Evolutionary conservation across 2,113 vertebrate genomes (phyloP).

Genomic region (Sphyrna mokarran): DNA sequence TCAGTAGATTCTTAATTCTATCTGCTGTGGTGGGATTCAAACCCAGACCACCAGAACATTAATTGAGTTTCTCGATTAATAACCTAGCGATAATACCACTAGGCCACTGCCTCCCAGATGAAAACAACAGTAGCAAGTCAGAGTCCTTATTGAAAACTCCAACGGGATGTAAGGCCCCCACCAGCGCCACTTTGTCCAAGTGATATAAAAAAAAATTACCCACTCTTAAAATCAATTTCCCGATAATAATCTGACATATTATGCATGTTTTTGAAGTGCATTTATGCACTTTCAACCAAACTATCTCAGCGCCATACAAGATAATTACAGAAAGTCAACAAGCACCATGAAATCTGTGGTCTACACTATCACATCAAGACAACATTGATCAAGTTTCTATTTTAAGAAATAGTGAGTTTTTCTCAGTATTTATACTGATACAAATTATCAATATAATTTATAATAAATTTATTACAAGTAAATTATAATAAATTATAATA

Average conservation of each 20-base stretch:
- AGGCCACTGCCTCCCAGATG: background rate
- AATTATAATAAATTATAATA: too few species aligned
- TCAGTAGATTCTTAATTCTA: too few species aligned
- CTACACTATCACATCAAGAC: background rate
- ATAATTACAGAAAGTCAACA: background rate
- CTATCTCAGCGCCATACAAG: background rate
- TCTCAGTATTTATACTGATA: too few species aligned
- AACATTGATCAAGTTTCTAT: background rate
- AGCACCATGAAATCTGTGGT: background rate
- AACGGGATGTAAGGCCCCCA: background rate
- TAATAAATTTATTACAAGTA: too few species aligned
- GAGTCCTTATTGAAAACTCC: background rate
- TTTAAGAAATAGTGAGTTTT: background rate
- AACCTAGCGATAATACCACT: too few species aligned
- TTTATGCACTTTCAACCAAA: background rate
- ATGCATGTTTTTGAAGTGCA: background rate
- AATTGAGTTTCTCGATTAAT: too few species aligned
- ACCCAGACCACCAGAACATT: too few species aligned
- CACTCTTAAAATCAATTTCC: background rate
- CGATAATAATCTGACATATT: background rate
- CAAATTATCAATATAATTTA: too few species aligned
- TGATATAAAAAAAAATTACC: too few species aligned
- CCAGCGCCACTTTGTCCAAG: background rate
- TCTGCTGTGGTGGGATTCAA: too few species aligned
- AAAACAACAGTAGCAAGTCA: background rate